These are phyloP conservation scores for Cephalopterus ornatus DNA, from an alignment of 2,113 vertebrate genomes.

Conservation along the genomic window DNA sequence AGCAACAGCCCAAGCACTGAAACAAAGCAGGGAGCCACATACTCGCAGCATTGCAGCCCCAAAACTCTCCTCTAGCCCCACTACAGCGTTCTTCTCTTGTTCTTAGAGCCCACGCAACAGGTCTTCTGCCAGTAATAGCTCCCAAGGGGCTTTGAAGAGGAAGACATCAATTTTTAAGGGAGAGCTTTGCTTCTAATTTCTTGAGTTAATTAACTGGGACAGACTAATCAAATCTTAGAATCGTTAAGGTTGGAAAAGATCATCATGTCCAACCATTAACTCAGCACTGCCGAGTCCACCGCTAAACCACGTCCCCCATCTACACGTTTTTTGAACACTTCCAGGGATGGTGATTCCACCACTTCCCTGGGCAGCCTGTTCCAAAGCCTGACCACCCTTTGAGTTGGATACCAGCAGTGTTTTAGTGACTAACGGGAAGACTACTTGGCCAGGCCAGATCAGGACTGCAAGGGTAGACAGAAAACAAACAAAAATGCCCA, in stretches of 20 bases:
- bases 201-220: not conserved
- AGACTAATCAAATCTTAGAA: not conserved
- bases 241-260: not conserved
- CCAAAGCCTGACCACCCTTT: not conserved
- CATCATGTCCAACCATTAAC: not conserved
- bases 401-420: not conserved
- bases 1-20: not conserved
- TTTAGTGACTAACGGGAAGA: not conserved
- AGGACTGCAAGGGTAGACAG: not conserved
- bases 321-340: not conserved
- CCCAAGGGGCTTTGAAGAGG: not conserved
- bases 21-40: not conserved
- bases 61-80: not conserved
- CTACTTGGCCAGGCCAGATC: not conserved
- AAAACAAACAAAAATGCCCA: not conserved
- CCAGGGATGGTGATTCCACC: not conserved
- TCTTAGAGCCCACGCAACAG: not conserved
- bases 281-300: not conserved
- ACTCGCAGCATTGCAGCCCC: not conserved
- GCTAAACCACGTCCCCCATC: not conserved
- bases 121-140: not conserved
- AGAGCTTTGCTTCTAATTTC: not conserved
- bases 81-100: accelerated
- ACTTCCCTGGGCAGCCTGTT: not conserved
- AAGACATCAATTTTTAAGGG: not conserved